Evolutionary conservation across 1,140 invertebrate genomes (phyloP).

Genomic region (Choristoneura fumiferana): DNA sequence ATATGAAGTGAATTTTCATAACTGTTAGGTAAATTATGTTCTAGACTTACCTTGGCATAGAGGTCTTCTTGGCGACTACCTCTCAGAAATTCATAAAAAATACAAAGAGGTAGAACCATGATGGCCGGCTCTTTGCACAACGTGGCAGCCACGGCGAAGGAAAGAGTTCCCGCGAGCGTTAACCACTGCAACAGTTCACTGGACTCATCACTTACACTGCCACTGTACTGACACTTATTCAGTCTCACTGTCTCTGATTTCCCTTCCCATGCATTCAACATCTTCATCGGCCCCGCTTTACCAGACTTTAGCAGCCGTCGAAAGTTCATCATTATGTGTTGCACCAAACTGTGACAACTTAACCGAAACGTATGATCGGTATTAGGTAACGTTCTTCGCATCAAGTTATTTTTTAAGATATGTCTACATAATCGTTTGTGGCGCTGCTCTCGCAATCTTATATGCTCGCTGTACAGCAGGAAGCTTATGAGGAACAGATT

Average conservation of each 20-base stretch:
- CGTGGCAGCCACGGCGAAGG: slow-evolving; percentile 84
- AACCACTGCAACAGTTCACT: slow-evolving; percentile 74
- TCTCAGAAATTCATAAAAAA: slow-evolving; percentile 84
- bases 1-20: no score
- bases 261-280: slow-evolving; percentile 59
- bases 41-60: slow-evolving; percentile 72
- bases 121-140: slow-evolving; percentile 95
- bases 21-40: no score
- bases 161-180: slow-evolving; percentile 80
- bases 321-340: slow-evolving; percentile 65
- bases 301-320: slow-evolving; percentile 60
- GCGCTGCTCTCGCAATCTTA: slow-evolving; percentile 78
- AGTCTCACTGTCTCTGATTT: slow-evolving; percentile 50
- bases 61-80: slow-evolving; percentile 66
- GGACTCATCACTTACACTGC: slow-evolving; percentile 65
- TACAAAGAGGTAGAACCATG: slow-evolving; percentile 93
- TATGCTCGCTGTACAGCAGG: slow-evolving; percentile 86
- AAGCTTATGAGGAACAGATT: slow-evolving; percentile 94
- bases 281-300: slow-evolving; percentile 58
- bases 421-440: slow-evolving; percentile 53
- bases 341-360: slow-evolving; percentile 63
- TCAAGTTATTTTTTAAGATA: slow-evolving; percentile 45
- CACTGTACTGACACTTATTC: slow-evolving; percentile 61
- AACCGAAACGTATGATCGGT: slow-evolving; percentile 56
- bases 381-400: slow-evolving; percentile 40